phyloP scores from a whole-genome alignment of 2,797 vertebrate species.

The Lepus oiostolus region DNA sequence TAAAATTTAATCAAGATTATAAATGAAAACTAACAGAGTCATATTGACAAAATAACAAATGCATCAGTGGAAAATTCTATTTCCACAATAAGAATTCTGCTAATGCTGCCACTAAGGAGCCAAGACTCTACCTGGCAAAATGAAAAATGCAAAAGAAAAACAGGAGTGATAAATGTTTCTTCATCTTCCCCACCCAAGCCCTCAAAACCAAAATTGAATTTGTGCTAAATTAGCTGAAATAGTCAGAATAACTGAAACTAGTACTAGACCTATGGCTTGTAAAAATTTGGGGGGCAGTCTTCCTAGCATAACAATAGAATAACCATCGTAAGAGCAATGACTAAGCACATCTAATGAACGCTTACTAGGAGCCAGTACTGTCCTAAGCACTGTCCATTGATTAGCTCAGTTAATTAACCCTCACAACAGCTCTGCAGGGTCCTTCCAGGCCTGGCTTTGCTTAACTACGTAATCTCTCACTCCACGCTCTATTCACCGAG shows the following conservation, averaged over 20 bases:
- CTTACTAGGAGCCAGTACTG: neutral
- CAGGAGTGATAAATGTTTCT: conserved; percentile 52
- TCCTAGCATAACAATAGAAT: conserved; percentile 19
- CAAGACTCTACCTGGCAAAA: conserved; percentile 34
- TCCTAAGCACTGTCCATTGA: neutral
- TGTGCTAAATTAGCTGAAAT: conserved; percentile 61
- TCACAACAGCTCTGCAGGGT: neutral
- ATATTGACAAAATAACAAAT: conserved; percentile 72
- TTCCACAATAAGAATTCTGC: conserved; percentile 76
- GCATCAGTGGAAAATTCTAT: conserved; percentile 62
- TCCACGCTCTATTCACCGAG: neutral
- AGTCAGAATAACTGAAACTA: conserved; percentile 70
- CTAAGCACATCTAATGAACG: neutral
- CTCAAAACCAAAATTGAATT: conserved; percentile 56
- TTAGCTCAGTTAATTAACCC: neutral
- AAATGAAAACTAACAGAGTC: conserved; percentile 82
- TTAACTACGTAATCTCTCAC: neutral
- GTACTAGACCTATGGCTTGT: neutral
- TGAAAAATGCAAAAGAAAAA: conserved; percentile 62
- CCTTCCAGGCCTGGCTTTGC: neutral
- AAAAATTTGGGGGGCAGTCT: conserved; percentile 28
- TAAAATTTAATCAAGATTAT: conserved; percentile 86
- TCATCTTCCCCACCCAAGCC: conserved; percentile 2
- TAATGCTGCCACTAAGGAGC: conserved; percentile 44
- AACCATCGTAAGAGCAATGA: conserved; percentile 9